Conservation (phyloP, 1,140 invertebrate species). For the Sitobion miscanthi region DNA sequence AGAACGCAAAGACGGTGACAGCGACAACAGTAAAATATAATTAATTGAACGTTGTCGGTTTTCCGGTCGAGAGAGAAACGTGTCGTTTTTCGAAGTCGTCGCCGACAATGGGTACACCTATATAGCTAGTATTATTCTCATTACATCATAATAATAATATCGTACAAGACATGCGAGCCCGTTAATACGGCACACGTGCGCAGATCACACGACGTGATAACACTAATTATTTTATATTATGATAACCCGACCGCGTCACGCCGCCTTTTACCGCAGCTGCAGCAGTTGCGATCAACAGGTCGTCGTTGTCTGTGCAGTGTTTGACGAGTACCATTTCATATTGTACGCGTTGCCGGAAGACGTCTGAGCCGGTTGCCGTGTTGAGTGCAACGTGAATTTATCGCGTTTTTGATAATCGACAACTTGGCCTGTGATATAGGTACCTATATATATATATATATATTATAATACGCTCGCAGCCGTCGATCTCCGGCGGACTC, state of each 20-base stretch:
- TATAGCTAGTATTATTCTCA: neutral
- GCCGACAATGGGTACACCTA: neutral
- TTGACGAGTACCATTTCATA: neutral
- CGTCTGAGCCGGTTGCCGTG: neutral
- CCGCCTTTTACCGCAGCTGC: neutral
- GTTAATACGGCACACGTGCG: neutral
- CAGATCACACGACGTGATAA: neutral
- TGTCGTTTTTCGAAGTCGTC: neutral
- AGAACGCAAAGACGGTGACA: neutral
- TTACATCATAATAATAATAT: neutral
- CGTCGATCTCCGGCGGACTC: neutral
- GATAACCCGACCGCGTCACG: neutral
- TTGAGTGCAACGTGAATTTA: neutral
- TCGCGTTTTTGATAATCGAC: constrained; percentile 6
- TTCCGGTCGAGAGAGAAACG: neutral
- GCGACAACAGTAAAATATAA: neutral
- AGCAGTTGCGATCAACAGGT: neutral
- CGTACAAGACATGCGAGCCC: neutral
- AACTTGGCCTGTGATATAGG: neutral
- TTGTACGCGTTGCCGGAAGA: neutral
- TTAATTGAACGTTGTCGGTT: neutral
- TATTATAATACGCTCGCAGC: neutral
- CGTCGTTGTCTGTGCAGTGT: neutral
- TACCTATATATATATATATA: no score
- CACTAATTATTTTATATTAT: neutral